phyloP scores from a whole-genome alignment of 2,888 invertebrate genomes.

The Heliconius hortense region DNA sequence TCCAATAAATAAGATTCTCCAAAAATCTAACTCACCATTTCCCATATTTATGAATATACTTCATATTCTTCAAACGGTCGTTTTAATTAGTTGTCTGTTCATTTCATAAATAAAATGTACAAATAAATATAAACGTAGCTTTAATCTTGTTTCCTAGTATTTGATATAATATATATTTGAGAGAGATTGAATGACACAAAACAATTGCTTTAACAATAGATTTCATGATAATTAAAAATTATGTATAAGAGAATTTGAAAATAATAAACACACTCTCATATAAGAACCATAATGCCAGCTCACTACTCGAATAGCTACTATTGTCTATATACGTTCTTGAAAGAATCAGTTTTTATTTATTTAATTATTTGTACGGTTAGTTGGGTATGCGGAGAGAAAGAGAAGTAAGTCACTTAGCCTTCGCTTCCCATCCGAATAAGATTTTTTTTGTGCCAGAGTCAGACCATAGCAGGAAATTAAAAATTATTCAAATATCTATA shows the following conservation, averaged over 20 bases:
- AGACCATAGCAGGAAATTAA: background rate
- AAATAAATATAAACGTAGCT: conserved; percentile 4
- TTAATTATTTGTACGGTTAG: background rate
- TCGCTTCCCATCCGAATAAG: background rate
- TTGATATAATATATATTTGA: background rate
- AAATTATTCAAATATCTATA: background rate
- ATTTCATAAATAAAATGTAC: background rate
- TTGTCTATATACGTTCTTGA: background rate
- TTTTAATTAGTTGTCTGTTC: conserved; percentile 5
- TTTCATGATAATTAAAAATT: conserved; percentile 4
- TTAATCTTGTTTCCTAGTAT: background rate
- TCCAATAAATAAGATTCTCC: background rate
- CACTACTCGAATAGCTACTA: no score
- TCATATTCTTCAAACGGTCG: background rate
- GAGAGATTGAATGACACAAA: background rate
- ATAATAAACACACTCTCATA: background rate
- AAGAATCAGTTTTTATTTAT: background rate
- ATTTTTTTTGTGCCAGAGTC: background rate
- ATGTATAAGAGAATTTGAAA: background rate
- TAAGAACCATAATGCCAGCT: background rate
- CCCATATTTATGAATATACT: background rate
- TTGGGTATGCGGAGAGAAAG: no score
- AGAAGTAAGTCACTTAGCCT: background rate
- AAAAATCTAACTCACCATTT: background rate
- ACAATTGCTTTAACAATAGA: conserved; percentile 3